Conservation (phyloP, 1,140 invertebrate genomes). For the Bombus breviceps region DNA sequence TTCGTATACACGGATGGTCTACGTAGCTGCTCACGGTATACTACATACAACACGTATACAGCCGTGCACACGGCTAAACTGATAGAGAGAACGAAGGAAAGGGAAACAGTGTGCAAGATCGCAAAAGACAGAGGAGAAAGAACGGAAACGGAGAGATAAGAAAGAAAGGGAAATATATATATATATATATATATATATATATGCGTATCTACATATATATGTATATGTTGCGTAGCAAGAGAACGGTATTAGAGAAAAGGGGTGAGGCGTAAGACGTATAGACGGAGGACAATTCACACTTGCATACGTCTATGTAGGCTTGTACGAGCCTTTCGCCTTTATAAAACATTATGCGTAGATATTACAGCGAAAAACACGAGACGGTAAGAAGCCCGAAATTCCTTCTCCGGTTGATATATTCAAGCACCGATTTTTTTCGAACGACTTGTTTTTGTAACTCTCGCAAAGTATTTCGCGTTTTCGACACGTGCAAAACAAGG, state of each 20-base stretch:
- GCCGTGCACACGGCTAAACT: constrained; percentile 38
- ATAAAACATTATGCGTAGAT: constrained; percentile 48
- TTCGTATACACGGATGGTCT: constrained; percentile 60
- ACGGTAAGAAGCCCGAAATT: neutral
- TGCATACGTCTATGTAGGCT: constrained; percentile 34
- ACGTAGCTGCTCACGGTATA: constrained; percentile 58
- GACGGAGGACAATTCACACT: constrained; percentile 69
- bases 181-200: constrained; percentile 8
- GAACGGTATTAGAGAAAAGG: constrained; percentile 44
- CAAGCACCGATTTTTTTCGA: constrained; percentile 36
- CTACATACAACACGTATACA: constrained; percentile 60
- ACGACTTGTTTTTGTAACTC: constrained; percentile 22
- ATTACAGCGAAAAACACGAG: constrained; percentile 1
- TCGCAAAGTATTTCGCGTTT: constrained; percentile 38
- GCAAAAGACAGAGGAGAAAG: constrained; percentile 41
- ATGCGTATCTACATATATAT: constrained; percentile 45
- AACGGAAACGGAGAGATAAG: constrained; percentile 44
- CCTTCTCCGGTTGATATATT: neutral
- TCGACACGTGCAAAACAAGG: constrained; percentile 60
- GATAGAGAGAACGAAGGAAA: constrained; percentile 52
- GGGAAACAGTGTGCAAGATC: constrained; percentile 13
- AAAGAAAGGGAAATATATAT: constrained; percentile 55
- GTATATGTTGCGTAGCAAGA: constrained; percentile 48
- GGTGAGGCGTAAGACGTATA: constrained; percentile 44
- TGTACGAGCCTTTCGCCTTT: constrained; percentile 48